Conservation (phyloP, 92 coral and sea anemone species). For the Phymanthus crucifer region DNA sequence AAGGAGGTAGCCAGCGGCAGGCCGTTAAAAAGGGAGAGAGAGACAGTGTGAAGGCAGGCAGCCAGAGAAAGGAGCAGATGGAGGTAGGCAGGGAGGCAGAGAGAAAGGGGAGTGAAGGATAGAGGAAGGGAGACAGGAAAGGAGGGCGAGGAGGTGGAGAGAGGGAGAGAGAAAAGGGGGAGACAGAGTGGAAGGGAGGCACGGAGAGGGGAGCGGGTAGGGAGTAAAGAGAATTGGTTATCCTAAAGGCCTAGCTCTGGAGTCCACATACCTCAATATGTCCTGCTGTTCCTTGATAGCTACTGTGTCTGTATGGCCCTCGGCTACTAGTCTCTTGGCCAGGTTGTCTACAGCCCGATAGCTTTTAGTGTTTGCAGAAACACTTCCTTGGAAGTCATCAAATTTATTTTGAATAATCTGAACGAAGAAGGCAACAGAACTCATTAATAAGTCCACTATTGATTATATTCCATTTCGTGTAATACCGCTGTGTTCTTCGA, state of each 20-base stretch:
- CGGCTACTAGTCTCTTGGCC: conserved; percentile 89
- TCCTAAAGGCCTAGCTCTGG: not conserved
- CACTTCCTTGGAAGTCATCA: conserved; percentile 81
- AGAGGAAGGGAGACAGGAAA: no score
- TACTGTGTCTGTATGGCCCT: conserved; percentile 93
- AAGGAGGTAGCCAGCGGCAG: no score
- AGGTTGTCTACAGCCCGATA: conserved; percentile 82
- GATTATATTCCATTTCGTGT: no score
- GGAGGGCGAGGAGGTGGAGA: no score
- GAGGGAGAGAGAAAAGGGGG: no score
- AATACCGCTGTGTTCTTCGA: no score
- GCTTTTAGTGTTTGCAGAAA: conserved; percentile 69
- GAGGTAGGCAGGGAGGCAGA: no score
- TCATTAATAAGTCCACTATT: no score
- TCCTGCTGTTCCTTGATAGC: conserved; percentile 94
- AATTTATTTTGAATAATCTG: conserved; percentile 81
- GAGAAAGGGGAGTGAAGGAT: no score
- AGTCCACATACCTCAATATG: conserved; percentile 58
- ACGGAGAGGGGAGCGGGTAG: no score
- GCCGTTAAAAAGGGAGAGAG: not conserved
- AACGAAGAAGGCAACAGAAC: no score
- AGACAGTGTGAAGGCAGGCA: not conserved
- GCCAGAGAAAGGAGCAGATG: not conserved
- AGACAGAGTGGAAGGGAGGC: no score
- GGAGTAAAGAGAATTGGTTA: not conserved